Base-by-base conservation (phyloP, 2,888 invertebrate species). In the Aquatica leii region DNA sequence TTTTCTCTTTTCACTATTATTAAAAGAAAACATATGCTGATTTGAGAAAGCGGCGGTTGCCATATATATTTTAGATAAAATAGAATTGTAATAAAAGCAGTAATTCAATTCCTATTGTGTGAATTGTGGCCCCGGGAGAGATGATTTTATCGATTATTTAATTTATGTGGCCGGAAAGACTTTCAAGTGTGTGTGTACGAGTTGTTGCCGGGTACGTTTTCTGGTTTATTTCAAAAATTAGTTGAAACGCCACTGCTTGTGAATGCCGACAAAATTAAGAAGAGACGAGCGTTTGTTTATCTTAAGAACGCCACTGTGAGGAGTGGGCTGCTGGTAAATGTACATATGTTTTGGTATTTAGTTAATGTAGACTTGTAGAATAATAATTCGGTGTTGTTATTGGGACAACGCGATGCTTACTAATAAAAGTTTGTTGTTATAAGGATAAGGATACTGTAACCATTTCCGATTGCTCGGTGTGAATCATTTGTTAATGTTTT, bases 21-120 rank as follows among this genome's bases (percentile, higher is more conserved):
- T n/a, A n/a, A n/a, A n/a, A n/a, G n/a, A n/a, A n/a, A n/a, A n/a
- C n/a, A n/a, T n/a, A n/a, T n/a, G n/a, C n/a, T n/a, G n/a, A n/a
- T n/a, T n/a, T n/a, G n/a, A n/a, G n/a, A n/a, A n/a, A n/a, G n/a
- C n/a, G n/a, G n/a, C n/a, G n/a, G n/a, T n/a, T n/a, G n/a, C n/a
- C n/a, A n/a, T n/a, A n/a, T n/a, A n/a, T 40, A 40, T 40, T 40
- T 40, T 14, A 40, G 40, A 40, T 40, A 40, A 14, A 40, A 40
- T n/a, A 40, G 40, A 40, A n/a, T n/a, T n/a, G n/a, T n/a, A 40
- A 40, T 14, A 40, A 40, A 14, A 14, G 40, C n/a, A 40, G n/a
- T 40, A 40, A 40, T 40, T 40, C 40, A 40, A 40, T 40, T 40
- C 40, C 40, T 40, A 40, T 40, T 40, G 40, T 40, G 14, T 40